Percentiles rank a stretch among this genome's conserved stretches.
Conservation (phyloP, 1,140 invertebrate genomes). For the Drosophila pachea region DNA sequence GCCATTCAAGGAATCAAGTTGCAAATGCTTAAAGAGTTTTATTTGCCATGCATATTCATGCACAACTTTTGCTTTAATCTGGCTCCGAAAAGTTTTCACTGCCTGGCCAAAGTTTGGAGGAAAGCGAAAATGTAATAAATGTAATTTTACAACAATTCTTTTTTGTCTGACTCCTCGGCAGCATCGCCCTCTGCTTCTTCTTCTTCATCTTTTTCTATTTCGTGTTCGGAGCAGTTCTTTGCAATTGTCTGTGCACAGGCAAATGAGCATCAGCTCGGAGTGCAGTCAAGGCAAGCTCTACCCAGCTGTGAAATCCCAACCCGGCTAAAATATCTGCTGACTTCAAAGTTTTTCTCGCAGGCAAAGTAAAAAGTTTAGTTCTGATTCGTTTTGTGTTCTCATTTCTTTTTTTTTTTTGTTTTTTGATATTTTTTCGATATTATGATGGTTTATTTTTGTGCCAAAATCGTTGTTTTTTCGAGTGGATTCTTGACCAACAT, state of each 20-base stretch:
- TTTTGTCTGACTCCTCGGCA: conserved; percentile 37
- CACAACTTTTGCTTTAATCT: conserved; percentile 31
- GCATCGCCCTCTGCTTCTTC: conserved; percentile 23
- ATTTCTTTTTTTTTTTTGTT: conserved; percentile 2
- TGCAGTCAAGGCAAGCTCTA: not conserved
- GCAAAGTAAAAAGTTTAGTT: conserved; percentile 64
- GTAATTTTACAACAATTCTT: conserved; percentile 54
- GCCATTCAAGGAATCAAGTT: conserved; percentile 29
- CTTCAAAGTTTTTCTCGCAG: conserved; percentile 39
- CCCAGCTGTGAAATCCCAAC: conserved; percentile 10
- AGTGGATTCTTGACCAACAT: conserved; percentile 21
- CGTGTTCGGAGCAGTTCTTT: conserved; percentile 19
- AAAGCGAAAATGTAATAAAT: conserved; percentile 57
- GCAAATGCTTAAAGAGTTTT: conserved; percentile 28
- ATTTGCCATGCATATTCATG: conserved; percentile 11
- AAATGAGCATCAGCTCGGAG: conserved; percentile 49
- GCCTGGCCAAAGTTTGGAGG: conserved; percentile 23
- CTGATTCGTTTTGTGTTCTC: conserved; percentile 12
- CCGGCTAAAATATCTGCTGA: conserved; percentile 48
- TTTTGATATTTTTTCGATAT: not conserved
- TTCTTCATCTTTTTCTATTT: conserved; percentile 21
- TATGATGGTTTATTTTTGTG: conserved; percentile 2
- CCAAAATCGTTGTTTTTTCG: conserved; percentile 22
- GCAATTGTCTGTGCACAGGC: conserved; percentile 53
- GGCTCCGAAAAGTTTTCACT: conserved; percentile 8